A percentile compares a stretch with the other conserved stretches of the same genome.
Conservation (phyloP, 1,140 invertebrate species). For the Listronotus bonariensis region DNA sequence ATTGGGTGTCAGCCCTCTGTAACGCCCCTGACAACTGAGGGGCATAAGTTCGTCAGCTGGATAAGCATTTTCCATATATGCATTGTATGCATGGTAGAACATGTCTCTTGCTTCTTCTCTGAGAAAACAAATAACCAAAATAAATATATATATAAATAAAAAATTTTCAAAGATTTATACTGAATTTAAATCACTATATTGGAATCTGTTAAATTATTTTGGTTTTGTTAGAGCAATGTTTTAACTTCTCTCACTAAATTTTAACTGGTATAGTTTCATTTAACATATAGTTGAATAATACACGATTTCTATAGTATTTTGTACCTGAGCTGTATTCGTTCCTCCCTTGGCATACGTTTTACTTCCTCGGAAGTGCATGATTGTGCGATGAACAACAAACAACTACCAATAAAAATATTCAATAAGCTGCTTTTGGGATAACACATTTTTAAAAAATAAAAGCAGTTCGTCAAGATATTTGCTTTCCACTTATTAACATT, state of each 20-base stretch:
- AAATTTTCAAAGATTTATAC: not conserved
- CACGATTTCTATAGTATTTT: too few species aligned
- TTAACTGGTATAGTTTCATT: not conserved
- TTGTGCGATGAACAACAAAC: constrained; percentile 25
- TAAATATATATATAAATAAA: not conserved
- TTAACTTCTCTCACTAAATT: not conserved
- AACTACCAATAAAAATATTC: constrained; percentile 22
- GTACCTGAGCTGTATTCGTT: constrained; percentile 41
- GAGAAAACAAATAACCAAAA: constrained; percentile 14
- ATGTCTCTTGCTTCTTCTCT: constrained; percentile 89
- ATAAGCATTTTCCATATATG: constrained; percentile 97
- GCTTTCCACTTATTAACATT: constrained; percentile 40
- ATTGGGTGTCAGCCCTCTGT: constrained; percentile 81
- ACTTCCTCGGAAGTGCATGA: constrained; percentile 37
- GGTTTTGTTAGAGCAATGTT: too few species aligned
- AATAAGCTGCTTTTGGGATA: constrained; percentile 18
- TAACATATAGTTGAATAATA: not conserved
- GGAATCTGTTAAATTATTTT: too few species aligned
- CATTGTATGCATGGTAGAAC: constrained; percentile 97
- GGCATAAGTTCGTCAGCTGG: constrained; percentile 99
- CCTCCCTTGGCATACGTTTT: constrained; percentile 37
- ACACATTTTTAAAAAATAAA: constrained; percentile 37
- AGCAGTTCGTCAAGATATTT: constrained; percentile 37
- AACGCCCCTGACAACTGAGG: constrained; percentile 90
- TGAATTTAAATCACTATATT: not conserved